Evolutionary conservation across 2,888 invertebrate genomes (phyloP).

Genomic region (Harmothoe impar): DNA sequence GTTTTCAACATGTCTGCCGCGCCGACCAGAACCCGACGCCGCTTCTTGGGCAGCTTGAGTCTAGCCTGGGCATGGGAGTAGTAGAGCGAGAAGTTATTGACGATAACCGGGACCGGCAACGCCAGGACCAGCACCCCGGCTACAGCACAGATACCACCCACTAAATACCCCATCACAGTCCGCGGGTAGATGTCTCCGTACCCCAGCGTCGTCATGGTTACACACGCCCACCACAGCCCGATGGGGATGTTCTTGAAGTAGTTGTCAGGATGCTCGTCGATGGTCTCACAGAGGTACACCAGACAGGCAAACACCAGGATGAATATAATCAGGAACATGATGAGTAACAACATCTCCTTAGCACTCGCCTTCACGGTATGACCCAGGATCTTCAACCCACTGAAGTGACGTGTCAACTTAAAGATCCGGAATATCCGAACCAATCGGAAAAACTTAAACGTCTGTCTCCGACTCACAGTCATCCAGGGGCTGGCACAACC

Average conservation of each 20-base stretch:
- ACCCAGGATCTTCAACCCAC: conserved; percentile 83
- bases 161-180: conserved; percentile 79
- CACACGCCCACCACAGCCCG: conserved; percentile 84
- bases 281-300: conserved; percentile 81
- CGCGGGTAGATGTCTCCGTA: conserved; percentile 81
- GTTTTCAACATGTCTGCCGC: conserved; percentile 11
- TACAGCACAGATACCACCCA: conserved; percentile 80
- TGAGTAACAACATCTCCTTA: conserved; percentile 79
- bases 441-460: conserved; percentile 82
- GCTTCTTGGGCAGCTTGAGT: conserved; percentile 80
- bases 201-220: conserved; percentile 83
- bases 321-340: conserved; percentile 80
- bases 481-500: not conserved
- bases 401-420: conserved; percentile 84
- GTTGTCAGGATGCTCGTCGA: conserved; percentile 78
- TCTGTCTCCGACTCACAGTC: conserved; percentile 63
- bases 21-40: conserved; percentile 66
- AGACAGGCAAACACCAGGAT: conserved; percentile 80
- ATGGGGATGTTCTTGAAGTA: conserved; percentile 83
- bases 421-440: conserved; percentile 84
- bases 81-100: conserved; percentile 82
- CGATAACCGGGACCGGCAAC: conserved; percentile 82
- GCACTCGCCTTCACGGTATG: conserved; percentile 84
- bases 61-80: conserved; percentile 82
- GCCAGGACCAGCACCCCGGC: conserved; percentile 81